Percentiles rank a stretch among this genome's conserved stretches.
Conservation (phyloP, 2,888 invertebrate species). For the Ochropleura plecta region DNA sequence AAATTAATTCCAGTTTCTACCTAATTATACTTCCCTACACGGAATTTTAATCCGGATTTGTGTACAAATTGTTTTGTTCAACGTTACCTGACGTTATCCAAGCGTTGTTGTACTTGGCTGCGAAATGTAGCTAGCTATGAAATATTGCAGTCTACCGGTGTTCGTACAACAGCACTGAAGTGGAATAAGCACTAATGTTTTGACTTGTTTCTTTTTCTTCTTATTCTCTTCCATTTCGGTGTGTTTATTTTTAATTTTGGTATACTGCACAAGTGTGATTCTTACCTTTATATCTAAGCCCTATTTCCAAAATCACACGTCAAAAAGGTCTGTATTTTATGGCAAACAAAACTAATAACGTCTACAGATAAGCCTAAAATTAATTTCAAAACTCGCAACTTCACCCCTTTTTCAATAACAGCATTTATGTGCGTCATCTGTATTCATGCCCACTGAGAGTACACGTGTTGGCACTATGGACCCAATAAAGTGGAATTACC, state of each 20-base stretch:
- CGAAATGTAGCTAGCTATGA: conserved; percentile 25
- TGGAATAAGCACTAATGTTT: conserved; percentile 15
- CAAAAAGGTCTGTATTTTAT: not conserved
- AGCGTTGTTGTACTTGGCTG: conserved; percentile 33
- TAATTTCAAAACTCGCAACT: conserved; percentile 34
- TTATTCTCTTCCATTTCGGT: not conserved
- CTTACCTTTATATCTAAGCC: not conserved
- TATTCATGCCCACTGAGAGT: conserved; percentile 75
- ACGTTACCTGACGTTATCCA: conserved; percentile 38
- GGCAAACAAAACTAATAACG: conserved; percentile 33
- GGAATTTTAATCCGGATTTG: conserved; percentile 59
- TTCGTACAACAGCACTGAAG: conserved; percentile 15
- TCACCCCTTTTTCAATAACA: conserved; percentile 67
- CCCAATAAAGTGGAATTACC: conserved; percentile 78
- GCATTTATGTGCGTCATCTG: conserved; percentile 68
- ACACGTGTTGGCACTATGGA: conserved; percentile 77
- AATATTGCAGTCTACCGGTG: conserved; percentile 22
- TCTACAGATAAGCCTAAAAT: conserved; percentile 12
- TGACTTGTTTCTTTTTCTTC: not conserved
- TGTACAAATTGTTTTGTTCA: conserved; percentile 52
- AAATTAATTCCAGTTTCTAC: conserved; percentile 55
- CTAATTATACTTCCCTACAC: conserved; percentile 50
- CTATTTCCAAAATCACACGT: not conserved
- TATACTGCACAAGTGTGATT: not conserved
- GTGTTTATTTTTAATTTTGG: conserved; percentile 2